A percentile compares a stretch with the other conserved stretches of the same genome.
These are phyloP conservation scores for Xyliphius kryptos DNA, from an alignment of 2,113 vertebrate genomes.

Conservation along the genomic window DNA sequence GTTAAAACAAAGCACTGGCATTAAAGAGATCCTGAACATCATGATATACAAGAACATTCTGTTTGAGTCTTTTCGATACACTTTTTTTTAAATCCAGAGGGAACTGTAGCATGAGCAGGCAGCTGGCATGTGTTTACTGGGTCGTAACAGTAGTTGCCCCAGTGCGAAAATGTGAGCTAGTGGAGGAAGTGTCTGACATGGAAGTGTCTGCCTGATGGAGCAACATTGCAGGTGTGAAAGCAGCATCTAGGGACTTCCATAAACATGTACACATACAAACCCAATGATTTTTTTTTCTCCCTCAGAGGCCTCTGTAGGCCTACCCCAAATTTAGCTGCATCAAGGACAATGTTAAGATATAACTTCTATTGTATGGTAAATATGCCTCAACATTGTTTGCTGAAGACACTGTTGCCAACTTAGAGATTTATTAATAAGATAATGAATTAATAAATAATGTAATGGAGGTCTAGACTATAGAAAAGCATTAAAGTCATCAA, in stretches of 20 bases:
- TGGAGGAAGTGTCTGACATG: constrained; percentile 25
- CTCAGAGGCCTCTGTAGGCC: too few relatives aligned
- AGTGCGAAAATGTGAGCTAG: constrained; percentile 20
- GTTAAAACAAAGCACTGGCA: not conserved
- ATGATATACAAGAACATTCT: not conserved
- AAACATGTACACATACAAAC: not conserved
- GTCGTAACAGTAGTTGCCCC: constrained; percentile 21
- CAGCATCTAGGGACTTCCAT: not conserved
- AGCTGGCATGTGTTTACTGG: constrained; percentile 13
- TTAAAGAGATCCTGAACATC: not conserved
- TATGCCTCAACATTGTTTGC: too few relatives aligned
- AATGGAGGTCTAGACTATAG: too few relatives aligned
- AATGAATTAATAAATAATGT: too few relatives aligned
- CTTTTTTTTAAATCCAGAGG: not conserved
- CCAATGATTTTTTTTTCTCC: too few relatives aligned
- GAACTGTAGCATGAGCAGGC: constrained; percentile 8
- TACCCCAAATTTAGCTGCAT: too few relatives aligned
- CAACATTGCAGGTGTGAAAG: constrained; percentile 34
- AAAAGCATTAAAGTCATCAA: too few relatives aligned
- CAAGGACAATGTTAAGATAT: too few relatives aligned
- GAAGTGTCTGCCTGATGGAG: constrained; percentile 14
- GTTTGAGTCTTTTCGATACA: constrained; percentile 1
- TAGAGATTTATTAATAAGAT: too few relatives aligned
- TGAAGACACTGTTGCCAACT: too few relatives aligned
- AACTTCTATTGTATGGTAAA: too few relatives aligned